Conservation (phyloP, 2,888 invertebrate genomes). For the Leptopterna dolabrata region DNA sequence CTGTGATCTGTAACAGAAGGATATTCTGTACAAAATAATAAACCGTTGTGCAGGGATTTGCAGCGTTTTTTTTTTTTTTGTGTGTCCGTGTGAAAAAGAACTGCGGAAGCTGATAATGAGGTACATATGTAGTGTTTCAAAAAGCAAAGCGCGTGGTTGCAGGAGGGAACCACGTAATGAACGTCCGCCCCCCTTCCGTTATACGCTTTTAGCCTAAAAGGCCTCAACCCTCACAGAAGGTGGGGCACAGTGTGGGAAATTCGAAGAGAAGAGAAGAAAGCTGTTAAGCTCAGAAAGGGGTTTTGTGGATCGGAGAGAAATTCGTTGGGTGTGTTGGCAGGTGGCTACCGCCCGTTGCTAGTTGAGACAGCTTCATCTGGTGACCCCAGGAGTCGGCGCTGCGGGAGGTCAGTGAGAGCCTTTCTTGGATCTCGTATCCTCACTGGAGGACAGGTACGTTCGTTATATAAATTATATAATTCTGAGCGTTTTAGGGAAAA, state of each 20-base stretch:
- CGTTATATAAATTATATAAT: no score
- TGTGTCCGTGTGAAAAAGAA: no score
- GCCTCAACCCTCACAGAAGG: not conserved
- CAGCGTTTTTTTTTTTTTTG: no score
- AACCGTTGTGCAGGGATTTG: no score
- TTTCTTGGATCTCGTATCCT: no score
- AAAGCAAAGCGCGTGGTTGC: not conserved
- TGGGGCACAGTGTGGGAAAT: not conserved
- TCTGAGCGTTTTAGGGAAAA: no score
- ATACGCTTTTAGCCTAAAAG: not conserved
- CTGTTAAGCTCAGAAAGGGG: not conserved
- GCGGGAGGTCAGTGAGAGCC: not conserved
- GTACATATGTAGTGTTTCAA: no score
- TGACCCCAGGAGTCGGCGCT: not conserved
- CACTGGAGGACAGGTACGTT: no score
- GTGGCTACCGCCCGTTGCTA: not conserved
- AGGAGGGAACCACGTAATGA: not conserved
- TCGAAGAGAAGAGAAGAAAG: not conserved
- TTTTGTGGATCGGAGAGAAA: not conserved
- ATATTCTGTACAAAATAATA: no score
- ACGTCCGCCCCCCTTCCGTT: not conserved
- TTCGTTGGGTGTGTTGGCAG: not conserved
- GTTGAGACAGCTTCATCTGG: not conserved
- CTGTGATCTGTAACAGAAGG: no score
- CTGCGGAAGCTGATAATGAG: no score